Percentiles rank a stretch among this genome's conserved stretches.
Conservation (phyloP, 2,888 invertebrate species). For the Parnassius smintheus region DNA sequence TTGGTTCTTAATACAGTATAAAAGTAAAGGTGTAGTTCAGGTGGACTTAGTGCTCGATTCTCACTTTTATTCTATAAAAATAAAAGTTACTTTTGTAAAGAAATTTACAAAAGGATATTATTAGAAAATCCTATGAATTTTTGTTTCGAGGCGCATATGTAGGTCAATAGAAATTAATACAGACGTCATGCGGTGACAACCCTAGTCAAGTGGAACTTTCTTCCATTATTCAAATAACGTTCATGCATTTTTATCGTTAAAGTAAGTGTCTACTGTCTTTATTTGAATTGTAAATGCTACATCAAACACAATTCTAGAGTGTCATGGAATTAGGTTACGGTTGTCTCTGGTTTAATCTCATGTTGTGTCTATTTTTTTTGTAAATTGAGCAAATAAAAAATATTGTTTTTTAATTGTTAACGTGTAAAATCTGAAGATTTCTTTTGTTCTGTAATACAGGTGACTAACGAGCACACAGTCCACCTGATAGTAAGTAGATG, state of each 20-base stretch:
- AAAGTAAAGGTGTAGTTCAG: no score
- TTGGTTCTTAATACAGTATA: no score
- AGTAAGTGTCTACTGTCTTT: slow-evolving; percentile 1
- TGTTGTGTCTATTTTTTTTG: neutral
- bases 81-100: no score
- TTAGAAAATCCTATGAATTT: neutral
- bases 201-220: neutral
- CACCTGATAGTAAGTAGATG: no score
- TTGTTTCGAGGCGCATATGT: neutral
- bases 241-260: slow-evolving; percentile 3
- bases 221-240: neutral
- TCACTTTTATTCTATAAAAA: no score
- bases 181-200: neutral
- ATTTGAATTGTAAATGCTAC: slow-evolving; percentile 10
- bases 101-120: no score
- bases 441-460: no score
- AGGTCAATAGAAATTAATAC: neutral
- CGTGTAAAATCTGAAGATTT: no score
- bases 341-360: neutral
- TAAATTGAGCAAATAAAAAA: neutral
- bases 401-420: no score
- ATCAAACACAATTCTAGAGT: neutral
- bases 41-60: no score
- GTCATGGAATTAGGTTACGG: neutral
- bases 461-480: no score